Conservation (phyloP, 1,140 invertebrate species). For the Charaxes varanes region DNA sequence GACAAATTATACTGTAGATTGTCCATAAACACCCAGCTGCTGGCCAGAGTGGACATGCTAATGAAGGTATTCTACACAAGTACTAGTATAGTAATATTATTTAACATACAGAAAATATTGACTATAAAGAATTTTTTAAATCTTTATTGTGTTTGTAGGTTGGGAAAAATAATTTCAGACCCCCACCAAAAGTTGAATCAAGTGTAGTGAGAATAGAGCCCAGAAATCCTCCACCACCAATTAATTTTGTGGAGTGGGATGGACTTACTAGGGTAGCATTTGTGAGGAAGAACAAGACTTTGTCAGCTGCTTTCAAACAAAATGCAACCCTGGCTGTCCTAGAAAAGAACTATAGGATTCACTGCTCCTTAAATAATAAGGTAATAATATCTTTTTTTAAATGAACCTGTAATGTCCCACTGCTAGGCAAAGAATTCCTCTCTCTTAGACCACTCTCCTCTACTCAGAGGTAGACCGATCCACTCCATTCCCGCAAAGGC, state of each 20-base stretch:
- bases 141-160: constrained; percentile 75
- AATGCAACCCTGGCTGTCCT: constrained; percentile 87
- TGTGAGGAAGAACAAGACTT: constrained; percentile 95
- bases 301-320: constrained; percentile 90
- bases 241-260: constrained; percentile 99
- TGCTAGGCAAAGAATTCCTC: too few relatives aligned
- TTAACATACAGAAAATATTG: not conserved
- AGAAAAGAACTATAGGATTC: constrained; percentile 94
- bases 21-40: constrained; percentile 96
- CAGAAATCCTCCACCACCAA: constrained; percentile 94
- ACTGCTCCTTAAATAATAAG: constrained; percentile 91
- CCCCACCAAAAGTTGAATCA: constrained; percentile 99
- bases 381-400: too few relatives aligned
- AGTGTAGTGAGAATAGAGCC: constrained; percentile 99
- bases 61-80: constrained; percentile 87
- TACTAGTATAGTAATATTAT: not conserved
- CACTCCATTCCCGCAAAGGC: too few relatives aligned
- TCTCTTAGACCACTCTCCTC: too few relatives aligned
- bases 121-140: not conserved
- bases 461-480: too few relatives aligned
- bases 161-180: constrained; percentile 98
- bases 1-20: constrained; percentile 98
- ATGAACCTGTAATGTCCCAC: too few relatives aligned
- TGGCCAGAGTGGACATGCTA: constrained; percentile 95
- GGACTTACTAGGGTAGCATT: constrained; percentile 96